phyloP scores from a whole-genome alignment of 2,888 invertebrate species.

The Synergus umbraculus region DNA sequence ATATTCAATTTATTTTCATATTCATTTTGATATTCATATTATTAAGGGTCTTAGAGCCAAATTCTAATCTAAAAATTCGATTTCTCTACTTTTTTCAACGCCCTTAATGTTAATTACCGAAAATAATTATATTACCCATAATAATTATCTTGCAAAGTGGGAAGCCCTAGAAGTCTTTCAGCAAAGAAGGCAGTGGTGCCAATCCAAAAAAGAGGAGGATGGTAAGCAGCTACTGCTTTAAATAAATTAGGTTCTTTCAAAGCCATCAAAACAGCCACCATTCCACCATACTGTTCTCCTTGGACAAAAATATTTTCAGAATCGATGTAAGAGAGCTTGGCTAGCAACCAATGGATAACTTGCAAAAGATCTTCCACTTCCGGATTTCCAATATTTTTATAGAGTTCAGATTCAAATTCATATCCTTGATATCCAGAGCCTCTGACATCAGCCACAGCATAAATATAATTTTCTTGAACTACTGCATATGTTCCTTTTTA shows the following conservation, averaged over 20 bases:
- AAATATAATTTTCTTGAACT: neutral
- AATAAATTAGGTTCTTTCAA: slow-evolving; percentile 14
- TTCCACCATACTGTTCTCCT: slow-evolving; percentile 17
- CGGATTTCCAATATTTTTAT: neutral
- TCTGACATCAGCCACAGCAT: slow-evolving; percentile 25
- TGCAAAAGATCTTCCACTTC: neutral
- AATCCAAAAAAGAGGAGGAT: slow-evolving; percentile 16
- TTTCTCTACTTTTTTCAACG: neutral
- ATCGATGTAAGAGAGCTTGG: neutral
- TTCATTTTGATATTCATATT: no score
- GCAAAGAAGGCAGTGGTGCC: slow-evolving; percentile 11
- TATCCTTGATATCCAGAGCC: slow-evolving; percentile 24
- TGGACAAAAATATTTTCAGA: neutral
- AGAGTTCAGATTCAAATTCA: slow-evolving; percentile 6
- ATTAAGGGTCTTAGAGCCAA: no score
- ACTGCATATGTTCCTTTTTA: slow-evolving; percentile 1
- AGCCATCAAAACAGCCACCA: neutral
- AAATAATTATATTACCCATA: neutral
- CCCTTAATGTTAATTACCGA: neutral
- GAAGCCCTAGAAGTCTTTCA: neutral
- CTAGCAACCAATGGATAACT: slow-evolving; percentile 1
- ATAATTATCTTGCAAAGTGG: neutral
- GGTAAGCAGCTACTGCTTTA: neutral
- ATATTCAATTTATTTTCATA: neutral
- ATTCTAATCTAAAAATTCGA: no score